Conservation (phyloP, 2,113 vertebrate genomes). For the Epinephelus lanceolatus region DNA sequence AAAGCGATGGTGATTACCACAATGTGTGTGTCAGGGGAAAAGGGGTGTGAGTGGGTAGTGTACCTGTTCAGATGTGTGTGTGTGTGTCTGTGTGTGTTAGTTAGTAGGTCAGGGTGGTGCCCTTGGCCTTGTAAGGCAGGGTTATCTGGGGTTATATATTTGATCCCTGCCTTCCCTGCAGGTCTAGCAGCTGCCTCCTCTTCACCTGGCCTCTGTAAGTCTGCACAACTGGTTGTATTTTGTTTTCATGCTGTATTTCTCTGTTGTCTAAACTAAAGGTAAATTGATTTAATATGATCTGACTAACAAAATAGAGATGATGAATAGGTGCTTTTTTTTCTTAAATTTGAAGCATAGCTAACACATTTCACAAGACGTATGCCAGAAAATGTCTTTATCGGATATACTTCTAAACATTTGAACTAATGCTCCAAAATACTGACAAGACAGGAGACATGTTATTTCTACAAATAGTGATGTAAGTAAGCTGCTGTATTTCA, state of each 20-base stretch:
- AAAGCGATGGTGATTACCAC: slow-evolving; percentile 56
- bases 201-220: slow-evolving; percentile 73
- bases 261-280: neutral
- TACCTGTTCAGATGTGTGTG: slow-evolving; percentile 39
- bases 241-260: slow-evolving; percentile 11
- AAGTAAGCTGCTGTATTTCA: neutral
- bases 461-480: neutral
- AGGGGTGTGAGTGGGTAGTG: slow-evolving; percentile 16
- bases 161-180: slow-evolving; percentile 62
- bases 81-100: slow-evolving; percentile 37
- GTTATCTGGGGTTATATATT: slow-evolving; percentile 82
- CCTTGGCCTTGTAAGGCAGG: slow-evolving; percentile 81
- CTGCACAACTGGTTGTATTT: slow-evolving; percentile 13
- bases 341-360: neutral
- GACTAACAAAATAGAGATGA: neutral
- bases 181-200: slow-evolving; percentile 61
- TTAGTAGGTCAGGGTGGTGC: slow-evolving; percentile 67
- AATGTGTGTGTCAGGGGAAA: slow-evolving; percentile 27
- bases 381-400: neutral
- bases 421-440: neutral
- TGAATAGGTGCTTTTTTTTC: neutral
- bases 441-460: neutral
- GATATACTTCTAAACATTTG: neutral
- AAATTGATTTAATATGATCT: neutral
- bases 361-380: neutral